Evolutionary conservation across 2,797 vertebrate genomes (phyloP).

Genomic region (Syndactyla subalaris): DNA sequence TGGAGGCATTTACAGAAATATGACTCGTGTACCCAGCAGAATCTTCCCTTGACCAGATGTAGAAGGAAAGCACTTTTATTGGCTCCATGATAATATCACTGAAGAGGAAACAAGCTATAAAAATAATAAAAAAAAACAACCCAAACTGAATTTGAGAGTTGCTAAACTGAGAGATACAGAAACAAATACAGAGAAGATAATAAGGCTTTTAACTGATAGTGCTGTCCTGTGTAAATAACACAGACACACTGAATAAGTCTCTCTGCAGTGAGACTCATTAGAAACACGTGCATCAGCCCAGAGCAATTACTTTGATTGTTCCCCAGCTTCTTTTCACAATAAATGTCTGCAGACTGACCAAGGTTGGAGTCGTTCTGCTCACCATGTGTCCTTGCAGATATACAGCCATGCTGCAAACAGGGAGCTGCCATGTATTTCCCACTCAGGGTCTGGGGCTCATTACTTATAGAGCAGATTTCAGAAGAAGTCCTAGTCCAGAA

Average conservation of each 20-base stretch:
- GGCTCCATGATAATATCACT: constrained; percentile 61
- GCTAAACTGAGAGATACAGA: constrained; percentile 49
- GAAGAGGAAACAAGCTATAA: constrained; percentile 67
- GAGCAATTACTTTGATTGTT: constrained; percentile 64
- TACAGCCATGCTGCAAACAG: neutral
- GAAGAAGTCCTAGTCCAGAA: neutral
- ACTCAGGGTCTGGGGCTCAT: rapidly evolving
- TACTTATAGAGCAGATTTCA: neutral
- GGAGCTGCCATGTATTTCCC: neutral
- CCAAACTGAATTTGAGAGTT: constrained; percentile 28
- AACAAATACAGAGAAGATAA: constrained; percentile 60
- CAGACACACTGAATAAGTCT: constrained; percentile 1
- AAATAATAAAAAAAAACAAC: constrained; percentile 10
- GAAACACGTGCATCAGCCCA: neutral
- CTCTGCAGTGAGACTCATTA: constrained; percentile 47
- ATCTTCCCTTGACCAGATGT: constrained; percentile 70
- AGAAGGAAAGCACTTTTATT: constrained; percentile 60
- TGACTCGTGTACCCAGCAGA: constrained; percentile 47
- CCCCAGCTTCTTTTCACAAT: constrained; percentile 42
- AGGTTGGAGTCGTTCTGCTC: neutral
- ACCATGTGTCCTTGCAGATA: neutral
- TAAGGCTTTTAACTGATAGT: constrained; percentile 58
- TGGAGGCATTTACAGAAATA: constrained; percentile 59
- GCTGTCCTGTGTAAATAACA: constrained; percentile 59
- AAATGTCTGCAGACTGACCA: neutral